Conservation (phyloP, 1,140 invertebrate genomes). For the Ylistrum balloti region DNA sequence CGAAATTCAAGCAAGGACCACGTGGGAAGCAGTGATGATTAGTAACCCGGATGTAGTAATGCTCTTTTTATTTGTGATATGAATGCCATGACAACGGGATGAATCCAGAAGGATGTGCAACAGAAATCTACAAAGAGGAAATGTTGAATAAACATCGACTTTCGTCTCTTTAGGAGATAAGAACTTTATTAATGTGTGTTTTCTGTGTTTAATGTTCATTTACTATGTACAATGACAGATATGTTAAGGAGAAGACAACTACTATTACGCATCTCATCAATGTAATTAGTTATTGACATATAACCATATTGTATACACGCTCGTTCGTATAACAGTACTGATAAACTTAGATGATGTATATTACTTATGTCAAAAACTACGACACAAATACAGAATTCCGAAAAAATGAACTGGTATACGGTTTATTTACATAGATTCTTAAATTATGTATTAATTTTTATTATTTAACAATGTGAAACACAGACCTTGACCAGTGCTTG, state of each 20-base stretch:
- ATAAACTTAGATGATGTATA: neutral
- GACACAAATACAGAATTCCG: slow-evolving; percentile 27
- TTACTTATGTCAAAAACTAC: neutral
- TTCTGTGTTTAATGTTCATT: neutral
- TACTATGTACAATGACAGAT: neutral
- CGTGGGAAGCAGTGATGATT: neutral
- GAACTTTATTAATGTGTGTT: neutral
- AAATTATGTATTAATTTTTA: neutral
- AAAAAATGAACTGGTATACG: neutral
- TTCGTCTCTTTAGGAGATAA: neutral
- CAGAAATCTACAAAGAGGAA: neutral
- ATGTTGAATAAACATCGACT: neutral
- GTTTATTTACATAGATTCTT: neutral
- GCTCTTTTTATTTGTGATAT: neutral
- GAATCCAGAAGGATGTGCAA: neutral
- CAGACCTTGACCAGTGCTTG: too few species aligned
- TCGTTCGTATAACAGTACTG: neutral
- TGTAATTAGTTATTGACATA: too few species aligned
- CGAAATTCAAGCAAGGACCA: neutral
- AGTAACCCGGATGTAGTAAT: slow-evolving; percentile 33
- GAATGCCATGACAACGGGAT: neutral
- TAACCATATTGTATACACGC: too few species aligned
- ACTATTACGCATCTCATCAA: too few species aligned
- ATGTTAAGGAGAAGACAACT: too few species aligned
- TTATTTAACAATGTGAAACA: too few species aligned